Conservation (phyloP, 2,113 vertebrate species). For the Takifugu flavidus region DNA sequence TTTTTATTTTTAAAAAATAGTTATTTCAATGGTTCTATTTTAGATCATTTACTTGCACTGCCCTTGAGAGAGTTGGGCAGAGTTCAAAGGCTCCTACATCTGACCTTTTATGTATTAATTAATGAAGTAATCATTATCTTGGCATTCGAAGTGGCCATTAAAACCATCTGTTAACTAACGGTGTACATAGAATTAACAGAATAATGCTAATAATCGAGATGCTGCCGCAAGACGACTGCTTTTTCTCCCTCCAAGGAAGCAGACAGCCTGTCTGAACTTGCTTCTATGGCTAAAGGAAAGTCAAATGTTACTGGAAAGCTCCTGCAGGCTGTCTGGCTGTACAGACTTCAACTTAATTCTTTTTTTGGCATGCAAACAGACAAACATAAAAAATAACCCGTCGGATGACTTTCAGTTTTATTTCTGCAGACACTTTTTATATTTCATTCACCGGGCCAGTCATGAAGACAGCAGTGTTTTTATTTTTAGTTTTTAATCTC, state of each 20-base stretch:
- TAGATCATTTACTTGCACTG: constrained; percentile 20
- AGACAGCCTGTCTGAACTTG: constrained; percentile 7
- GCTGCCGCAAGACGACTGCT: constrained; percentile 36
- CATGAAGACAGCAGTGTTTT: background rate
- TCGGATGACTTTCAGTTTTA: background rate
- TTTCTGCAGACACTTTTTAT: background rate
- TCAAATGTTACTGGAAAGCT: constrained; percentile 7
- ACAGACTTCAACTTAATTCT: constrained; percentile 3
- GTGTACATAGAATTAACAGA: constrained; percentile 21
- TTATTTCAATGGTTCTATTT: constrained; percentile 19
- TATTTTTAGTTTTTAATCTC: too few relatives aligned
- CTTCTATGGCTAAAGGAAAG: constrained; percentile 10
- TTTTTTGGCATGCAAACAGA: constrained; percentile 1
- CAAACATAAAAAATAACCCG: constrained; percentile 2
- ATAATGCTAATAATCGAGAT: constrained; percentile 30
- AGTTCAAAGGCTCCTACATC: constrained; percentile 28
- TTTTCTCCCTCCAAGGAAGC: constrained; percentile 14
- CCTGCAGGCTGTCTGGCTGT: constrained; percentile 7
- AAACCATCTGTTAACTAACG: constrained; percentile 31
- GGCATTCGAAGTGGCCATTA: constrained; percentile 31
- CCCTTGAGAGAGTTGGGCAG: constrained; percentile 1
- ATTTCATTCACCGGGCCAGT: background rate
- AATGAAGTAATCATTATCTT: constrained; percentile 25
- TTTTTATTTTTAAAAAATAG: background rate
- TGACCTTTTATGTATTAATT: constrained; percentile 46